Percentiles rank a stretch among this genome's conserved stretches.
Conservation (phyloP, 2,113 vertebrate species). For the Cinclus cinclus region DNA sequence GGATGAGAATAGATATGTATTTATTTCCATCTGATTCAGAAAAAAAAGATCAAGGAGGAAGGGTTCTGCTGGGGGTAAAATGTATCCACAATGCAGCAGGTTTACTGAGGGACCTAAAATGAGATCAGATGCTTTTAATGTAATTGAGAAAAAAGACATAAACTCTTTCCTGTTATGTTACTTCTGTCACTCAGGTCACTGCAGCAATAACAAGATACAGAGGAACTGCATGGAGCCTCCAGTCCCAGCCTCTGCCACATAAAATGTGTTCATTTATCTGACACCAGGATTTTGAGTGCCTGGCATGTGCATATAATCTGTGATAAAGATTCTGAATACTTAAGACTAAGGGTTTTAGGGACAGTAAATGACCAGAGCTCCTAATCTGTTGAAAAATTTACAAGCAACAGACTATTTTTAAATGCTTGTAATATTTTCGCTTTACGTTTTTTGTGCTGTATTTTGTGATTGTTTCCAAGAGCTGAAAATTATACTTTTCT, state of each 20-base stretch:
- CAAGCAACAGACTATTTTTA: neutral
- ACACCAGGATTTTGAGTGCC: neutral
- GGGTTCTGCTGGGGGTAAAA: neutral
- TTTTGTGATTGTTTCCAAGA: neutral
- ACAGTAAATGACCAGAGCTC: neutral
- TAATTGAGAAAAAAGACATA: neutral
- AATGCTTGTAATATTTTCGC: neutral
- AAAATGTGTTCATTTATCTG: neutral
- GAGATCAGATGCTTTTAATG: neutral
- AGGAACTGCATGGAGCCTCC: neutral
- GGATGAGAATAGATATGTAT: neutral
- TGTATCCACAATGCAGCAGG: neutral
- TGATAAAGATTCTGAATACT: neutral
- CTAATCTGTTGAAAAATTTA: neutral
- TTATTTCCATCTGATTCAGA: neutral
- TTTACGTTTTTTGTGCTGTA: neutral
- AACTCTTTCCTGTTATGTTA: neutral
- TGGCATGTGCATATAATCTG: rapidly evolving
- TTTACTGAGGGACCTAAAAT: neutral
- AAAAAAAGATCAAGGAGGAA: neutral
- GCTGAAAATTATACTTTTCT: neutral
- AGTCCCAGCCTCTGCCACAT: neutral
- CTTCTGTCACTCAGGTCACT: neutral
- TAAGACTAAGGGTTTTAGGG: neutral
- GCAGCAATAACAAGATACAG: neutral